Evolutionary conservation across 2,113 vertebrate species (phyloP).

Genomic region (Lepus timidus): DNA sequence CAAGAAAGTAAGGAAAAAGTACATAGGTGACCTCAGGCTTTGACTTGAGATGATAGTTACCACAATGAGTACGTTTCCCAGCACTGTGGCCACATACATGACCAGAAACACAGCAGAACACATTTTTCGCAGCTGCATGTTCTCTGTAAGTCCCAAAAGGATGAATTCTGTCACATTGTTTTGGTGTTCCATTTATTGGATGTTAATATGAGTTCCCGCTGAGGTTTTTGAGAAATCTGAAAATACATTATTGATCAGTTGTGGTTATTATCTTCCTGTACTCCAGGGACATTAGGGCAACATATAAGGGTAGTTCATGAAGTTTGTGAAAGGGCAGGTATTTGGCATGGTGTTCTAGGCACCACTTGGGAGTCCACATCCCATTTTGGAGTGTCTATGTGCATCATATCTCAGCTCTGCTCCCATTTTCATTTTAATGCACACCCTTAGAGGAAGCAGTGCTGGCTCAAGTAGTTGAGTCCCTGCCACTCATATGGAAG

Average conservation of each 20-base stretch:
- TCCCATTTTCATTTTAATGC: no score
- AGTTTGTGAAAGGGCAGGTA: no score
- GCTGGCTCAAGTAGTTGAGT: no score
- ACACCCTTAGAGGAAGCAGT: no score
- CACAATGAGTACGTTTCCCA: slow-evolving; percentile 43
- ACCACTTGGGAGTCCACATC: no score
- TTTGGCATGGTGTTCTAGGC: no score
- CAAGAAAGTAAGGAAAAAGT: slow-evolving; percentile 43
- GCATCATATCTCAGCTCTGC: no score
- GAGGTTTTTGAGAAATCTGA: neutral
- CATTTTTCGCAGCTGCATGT: neutral
- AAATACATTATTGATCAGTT: neutral
- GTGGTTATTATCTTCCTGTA: neutral
- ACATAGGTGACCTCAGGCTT: slow-evolving; percentile 23
- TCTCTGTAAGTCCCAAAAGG: neutral
- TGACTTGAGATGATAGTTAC: neutral
- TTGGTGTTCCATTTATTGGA: neutral
- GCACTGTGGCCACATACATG: neutral
- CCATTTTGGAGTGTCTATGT: no score
- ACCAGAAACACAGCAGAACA: slow-evolving; percentile 10
- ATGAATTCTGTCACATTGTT: slow-evolving; percentile 58
- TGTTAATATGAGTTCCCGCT: no score
- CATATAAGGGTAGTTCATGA: no score
- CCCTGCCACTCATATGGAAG: no score
- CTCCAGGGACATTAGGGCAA: neutral